Evolutionary conservation across 30 jellyfish, hydroid and myxozoan species (phyloP).

Genomic region (Hydractinia echinata): DNA sequence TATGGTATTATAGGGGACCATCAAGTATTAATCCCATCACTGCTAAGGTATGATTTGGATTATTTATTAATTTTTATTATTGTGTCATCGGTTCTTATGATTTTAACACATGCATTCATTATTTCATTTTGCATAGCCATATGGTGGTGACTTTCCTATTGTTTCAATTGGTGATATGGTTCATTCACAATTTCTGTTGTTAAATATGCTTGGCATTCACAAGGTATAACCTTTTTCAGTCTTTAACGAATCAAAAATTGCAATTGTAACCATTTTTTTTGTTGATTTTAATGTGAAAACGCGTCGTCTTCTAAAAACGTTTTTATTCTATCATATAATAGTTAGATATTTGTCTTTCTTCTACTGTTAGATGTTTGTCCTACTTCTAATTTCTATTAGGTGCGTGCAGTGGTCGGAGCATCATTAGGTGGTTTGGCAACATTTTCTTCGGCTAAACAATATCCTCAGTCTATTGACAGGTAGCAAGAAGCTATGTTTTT

Average conservation of each 20-base stretch:
- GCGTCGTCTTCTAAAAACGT: background rate
- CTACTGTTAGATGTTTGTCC: background rate
- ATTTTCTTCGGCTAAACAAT: constrained; percentile 55
- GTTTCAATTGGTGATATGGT: constrained; percentile 59
- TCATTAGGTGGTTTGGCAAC: constrained; percentile 85
- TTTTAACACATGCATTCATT: background rate
- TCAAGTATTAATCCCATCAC: constrained; percentile 7
- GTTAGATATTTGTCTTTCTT: background rate
- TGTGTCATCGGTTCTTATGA: background rate
- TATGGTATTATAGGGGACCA: constrained; percentile 16
- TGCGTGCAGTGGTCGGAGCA: constrained; percentile 81
- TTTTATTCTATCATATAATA: background rate
- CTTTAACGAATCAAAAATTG: background rate
- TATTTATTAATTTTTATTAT: background rate
- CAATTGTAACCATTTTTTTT: background rate
- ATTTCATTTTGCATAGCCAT: constrained; percentile 49
- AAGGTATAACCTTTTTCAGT: constrained; percentile 32
- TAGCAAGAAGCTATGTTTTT: background rate
- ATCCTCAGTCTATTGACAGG: constrained; percentile 63
- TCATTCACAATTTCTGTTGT: constrained; percentile 46
- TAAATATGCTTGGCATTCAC: constrained; percentile 51
- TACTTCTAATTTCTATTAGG: constrained; percentile 14
- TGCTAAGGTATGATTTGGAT: constrained; percentile 13
- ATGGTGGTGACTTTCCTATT: constrained; percentile 85
- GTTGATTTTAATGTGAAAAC: background rate